phyloP scores from a whole-genome alignment of 2,113 vertebrate genomes.

The Rattus rattus region DNA sequence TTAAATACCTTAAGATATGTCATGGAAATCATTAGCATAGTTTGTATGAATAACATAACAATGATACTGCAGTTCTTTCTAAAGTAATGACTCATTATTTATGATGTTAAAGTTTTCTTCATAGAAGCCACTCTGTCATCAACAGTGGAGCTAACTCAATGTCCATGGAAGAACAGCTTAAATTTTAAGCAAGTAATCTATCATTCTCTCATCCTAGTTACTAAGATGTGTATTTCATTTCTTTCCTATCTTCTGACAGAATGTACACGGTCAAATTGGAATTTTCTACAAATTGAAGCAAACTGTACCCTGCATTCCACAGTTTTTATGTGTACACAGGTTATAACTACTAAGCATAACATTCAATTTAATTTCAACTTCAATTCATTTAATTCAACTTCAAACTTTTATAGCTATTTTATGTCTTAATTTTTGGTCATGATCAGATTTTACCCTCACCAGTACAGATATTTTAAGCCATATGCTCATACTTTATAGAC shows the following conservation, averaged over 20 bases:
- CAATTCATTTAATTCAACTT: not conserved
- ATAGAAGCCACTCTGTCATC: conserved; percentile 67
- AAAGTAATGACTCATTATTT: conserved; percentile 77
- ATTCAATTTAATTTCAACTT: not conserved
- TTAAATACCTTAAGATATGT: conserved; percentile 55
- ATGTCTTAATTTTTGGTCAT: conserved; percentile 18
- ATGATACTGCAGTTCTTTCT: conserved; percentile 63
- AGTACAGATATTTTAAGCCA: not conserved
- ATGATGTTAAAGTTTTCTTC: conserved; percentile 67
- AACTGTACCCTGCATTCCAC: not conserved
- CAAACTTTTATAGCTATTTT: conserved; percentile 20
- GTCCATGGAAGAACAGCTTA: conserved; percentile 77
- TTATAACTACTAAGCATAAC: conserved; percentile 10
- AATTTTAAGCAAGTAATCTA: conserved; percentile 80
- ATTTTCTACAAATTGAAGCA: conserved; percentile 42
- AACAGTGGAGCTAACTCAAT: conserved; percentile 74
- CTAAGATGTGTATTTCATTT: conserved; percentile 65
- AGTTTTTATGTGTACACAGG: not conserved
- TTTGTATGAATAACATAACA: conserved; percentile 74
- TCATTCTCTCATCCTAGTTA: conserved; percentile 69
- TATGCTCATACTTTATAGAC: not conserved
- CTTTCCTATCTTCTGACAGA: conserved; percentile 49
- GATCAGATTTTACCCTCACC: not conserved
- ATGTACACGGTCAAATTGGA: conserved; percentile 49
- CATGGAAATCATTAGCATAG: conserved; percentile 62